Evolutionary conservation across 2,113 vertebrate genomes (phyloP), one percentile per base, ranked within the genome.

Genomic region (Orientallactaga bullata): DNA sequence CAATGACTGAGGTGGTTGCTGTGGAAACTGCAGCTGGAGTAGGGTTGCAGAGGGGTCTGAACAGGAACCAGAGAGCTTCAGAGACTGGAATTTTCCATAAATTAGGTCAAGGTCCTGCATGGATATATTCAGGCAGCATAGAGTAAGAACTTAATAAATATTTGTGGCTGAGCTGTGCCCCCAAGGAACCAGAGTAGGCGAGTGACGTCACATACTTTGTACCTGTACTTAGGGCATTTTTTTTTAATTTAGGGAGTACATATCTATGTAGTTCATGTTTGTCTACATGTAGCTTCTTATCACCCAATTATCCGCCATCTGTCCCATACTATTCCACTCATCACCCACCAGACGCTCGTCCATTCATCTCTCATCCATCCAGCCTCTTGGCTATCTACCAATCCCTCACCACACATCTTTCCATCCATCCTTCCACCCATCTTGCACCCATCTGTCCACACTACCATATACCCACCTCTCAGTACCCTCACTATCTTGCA

Each of bases 151-250:
- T 32, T 60, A 66, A 58, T 28, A 37, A 20, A 20, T 42, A 60
- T 37, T 23, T 35, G 61, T 42, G 42, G 30, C 3, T 65, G n/a
- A 61, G 71, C 26, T 6, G 9, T 16, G n/a, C 23, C 39, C 61
- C 63, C 28, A 3, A 3, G 73, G 35, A 58, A 60, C 24, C 60
- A 21, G 20, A 1, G 8, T 13, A 9, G 28, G 2, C 3, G 13
- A 15, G 61, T 20, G 17, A 12, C 0, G 20, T 21, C 61, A 15
- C 6, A 0, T 4, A 17, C 21, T 55, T 69, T 28, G 1, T 51
- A 2, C 60, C 20, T 10, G 30, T 7, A 18, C 30, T 37, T 32
- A 4, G 55, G 16, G 60, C 21, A 5, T 20, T 37, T 23, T 55
- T 60, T 76, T 20, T 3, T 63, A 63, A 18, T n/a, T n/a, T 24